Base-by-base conservation (phyloP, 1,140 invertebrate species). In the Drosophila nebulosa region DNA sequence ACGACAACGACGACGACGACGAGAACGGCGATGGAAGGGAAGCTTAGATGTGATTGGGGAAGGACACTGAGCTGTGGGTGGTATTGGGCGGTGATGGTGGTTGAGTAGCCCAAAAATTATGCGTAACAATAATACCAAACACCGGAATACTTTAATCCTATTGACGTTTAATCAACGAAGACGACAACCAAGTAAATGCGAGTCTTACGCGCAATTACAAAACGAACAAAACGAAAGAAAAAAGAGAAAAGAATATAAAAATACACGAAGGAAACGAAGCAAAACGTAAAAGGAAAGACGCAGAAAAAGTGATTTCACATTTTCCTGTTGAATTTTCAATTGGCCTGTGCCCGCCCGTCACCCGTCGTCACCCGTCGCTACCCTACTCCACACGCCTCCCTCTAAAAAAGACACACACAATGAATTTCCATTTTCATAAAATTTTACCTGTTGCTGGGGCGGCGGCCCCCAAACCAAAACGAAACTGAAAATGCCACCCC, bases 81-180 rank as follows among this genome's bases (percentile, higher is more conserved):
- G 24, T 24, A 2, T 2, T 24, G n/a, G 24, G 24, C 4, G 24
- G 24, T 24, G 24, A 4, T 24, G 24, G 50, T 46, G 46, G 62
- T 32, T 32, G 30, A 32, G 10, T 12, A 12, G 30, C 30, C 55
- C 62, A 56, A 42, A 75, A 69, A 69, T 77, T 64, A 75, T 76
- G 55, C 56, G 27, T 24, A 64, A 58, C 12, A 57, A 18, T 32
- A 53, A 14, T 22, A 12, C 24, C 12, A n/a, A 42, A 27, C n/a
- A 75, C 51, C 21, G 50, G 73, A 85, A 88, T 85, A 76, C 81
- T 69, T 86, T 86, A 86, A 86, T 86, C 83, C 83, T 67, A 86
- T 86, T 88, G 83, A 81, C 78, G 74, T 88, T 88, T 86, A 86
- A 86, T 86, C 81, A 86, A 78, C n/a, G 64, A 72, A 35, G 36